Conservation (phyloP, 2,113 vertebrate species). For the Conger conger region DNA sequence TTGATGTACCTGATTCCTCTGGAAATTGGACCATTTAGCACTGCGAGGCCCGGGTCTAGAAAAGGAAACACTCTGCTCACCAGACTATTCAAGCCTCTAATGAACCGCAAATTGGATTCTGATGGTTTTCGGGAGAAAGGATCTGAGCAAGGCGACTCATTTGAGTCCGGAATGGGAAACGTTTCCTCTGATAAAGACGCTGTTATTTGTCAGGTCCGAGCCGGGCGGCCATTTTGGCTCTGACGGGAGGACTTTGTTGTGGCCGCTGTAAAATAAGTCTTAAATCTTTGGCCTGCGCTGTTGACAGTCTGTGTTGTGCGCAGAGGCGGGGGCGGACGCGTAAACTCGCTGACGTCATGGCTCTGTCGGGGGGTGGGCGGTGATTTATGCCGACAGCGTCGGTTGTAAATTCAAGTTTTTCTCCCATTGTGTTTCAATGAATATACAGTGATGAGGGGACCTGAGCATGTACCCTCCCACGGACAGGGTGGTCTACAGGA, state of each 20-base stretch:
- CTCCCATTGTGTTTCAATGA: too few species aligned
- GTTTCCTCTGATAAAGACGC: slow-evolving; percentile 33
- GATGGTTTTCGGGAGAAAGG: slow-evolving; percentile 29
- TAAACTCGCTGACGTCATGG: too few species aligned
- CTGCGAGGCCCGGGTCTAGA: slow-evolving; percentile 22
- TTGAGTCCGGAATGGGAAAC: slow-evolving; percentile 33
- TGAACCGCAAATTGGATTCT: slow-evolving; percentile 42
- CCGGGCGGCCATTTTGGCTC: background rate
- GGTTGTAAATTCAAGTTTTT: too few species aligned
- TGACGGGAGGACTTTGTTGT: background rate
- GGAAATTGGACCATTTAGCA: slow-evolving; percentile 52
- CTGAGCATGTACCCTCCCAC: too few species aligned
- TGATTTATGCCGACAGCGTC: too few species aligned
- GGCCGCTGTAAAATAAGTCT: background rate
- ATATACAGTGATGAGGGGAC: too few species aligned
- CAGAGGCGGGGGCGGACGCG: too few species aligned
- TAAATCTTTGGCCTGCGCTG: background rate
- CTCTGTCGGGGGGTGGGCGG: too few species aligned
- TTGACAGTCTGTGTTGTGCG: too few species aligned
- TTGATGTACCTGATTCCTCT: slow-evolving; percentile 51
- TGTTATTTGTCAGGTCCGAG: slow-evolving; percentile 8
- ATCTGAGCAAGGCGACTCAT: slow-evolving; percentile 15
- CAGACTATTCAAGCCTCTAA: slow-evolving; percentile 35
- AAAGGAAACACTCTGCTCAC: slow-evolving; percentile 16
- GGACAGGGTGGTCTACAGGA: too few species aligned